Conservation (phyloP, 2,113 vertebrate genomes). For the Mesitornis unicolor region DNA sequence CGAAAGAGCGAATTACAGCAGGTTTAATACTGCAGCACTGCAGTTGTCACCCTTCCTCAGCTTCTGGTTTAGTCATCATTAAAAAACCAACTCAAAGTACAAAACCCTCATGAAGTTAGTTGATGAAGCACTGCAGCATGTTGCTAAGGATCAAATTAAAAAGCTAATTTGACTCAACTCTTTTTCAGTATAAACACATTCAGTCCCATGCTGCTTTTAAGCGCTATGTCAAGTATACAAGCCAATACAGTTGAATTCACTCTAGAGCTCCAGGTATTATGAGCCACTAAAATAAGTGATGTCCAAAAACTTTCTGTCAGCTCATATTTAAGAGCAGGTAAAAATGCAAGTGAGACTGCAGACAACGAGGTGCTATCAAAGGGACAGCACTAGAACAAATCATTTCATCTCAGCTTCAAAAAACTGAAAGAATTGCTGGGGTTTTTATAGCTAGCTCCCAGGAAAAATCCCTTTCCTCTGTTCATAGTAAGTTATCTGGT, state of each 20-base stretch:
- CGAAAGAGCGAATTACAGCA: background rate
- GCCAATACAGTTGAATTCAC: background rate
- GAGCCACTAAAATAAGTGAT: background rate
- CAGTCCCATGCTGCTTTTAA: background rate
- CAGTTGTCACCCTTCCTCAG: background rate
- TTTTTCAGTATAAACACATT: background rate
- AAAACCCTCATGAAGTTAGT: background rate
- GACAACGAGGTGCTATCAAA: background rate
- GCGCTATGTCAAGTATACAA: background rate
- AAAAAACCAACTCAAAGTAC: background rate
- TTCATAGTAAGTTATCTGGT: background rate
- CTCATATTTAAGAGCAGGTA: background rate
- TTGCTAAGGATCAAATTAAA: background rate
- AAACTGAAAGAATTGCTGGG: background rate
- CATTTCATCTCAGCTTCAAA: background rate
- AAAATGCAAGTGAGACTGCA: background rate
- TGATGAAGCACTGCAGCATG: background rate
- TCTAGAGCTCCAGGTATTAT: background rate
- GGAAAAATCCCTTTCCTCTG: background rate
- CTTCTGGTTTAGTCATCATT: background rate
- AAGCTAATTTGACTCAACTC: background rate
- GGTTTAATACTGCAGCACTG: background rate
- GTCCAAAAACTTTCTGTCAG: background rate
- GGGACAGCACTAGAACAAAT: background rate
- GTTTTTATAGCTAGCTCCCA: background rate